Evolutionary conservation across 2,888 invertebrate genomes (phyloP).

Genomic region (Agrotis clavis): DNA sequence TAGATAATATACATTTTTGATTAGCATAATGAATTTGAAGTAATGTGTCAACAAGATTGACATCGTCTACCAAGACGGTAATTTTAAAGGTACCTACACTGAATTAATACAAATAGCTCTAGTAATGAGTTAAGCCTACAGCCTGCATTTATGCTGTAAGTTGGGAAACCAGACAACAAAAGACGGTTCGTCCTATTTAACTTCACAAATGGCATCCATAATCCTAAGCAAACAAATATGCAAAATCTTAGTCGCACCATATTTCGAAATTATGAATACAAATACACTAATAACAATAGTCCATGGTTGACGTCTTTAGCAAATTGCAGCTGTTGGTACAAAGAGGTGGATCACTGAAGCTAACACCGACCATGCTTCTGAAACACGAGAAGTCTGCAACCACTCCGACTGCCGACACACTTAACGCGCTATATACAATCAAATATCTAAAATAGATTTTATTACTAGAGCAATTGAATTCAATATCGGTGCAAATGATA

Average conservation of each 20-base stretch:
- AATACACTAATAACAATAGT: conserved; percentile 62
- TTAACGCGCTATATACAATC: conserved; percentile 84
- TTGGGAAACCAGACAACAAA: conserved; percentile 30
- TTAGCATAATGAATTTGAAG: conserved; percentile 57
- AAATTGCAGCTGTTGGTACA: conserved; percentile 74
- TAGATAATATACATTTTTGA: conserved; percentile 62
- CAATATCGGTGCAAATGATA: conserved; percentile 81
- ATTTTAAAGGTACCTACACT: conserved; percentile 15
- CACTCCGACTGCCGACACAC: conserved; percentile 81
- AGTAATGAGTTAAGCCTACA: conserved; percentile 10
- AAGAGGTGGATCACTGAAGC: conserved; percentile 80
- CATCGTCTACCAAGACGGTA: conserved; percentile 10
- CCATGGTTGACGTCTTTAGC: conserved; percentile 56
- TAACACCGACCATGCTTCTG: conserved; percentile 81
- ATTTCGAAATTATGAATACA: conserved; percentile 61
- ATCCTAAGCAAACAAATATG: conserved; percentile 54
- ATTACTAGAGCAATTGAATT: conserved; percentile 85
- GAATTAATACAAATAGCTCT: conserved; percentile 3
- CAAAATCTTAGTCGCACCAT: conserved; percentile 49
- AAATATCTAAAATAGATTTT: conserved; percentile 85
- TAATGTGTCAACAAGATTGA: conserved; percentile 31
- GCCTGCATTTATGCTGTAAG: conserved; percentile 1
- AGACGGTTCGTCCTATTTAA: conserved; percentile 42
- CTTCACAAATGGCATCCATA: conserved; percentile 40
- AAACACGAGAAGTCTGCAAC: conserved; percentile 85